A percentile compares a stretch with the other conserved stretches of the same genome.
Conservation (phyloP, 2,797 vertebrate species). For the Discoglossus pictus region DNA sequence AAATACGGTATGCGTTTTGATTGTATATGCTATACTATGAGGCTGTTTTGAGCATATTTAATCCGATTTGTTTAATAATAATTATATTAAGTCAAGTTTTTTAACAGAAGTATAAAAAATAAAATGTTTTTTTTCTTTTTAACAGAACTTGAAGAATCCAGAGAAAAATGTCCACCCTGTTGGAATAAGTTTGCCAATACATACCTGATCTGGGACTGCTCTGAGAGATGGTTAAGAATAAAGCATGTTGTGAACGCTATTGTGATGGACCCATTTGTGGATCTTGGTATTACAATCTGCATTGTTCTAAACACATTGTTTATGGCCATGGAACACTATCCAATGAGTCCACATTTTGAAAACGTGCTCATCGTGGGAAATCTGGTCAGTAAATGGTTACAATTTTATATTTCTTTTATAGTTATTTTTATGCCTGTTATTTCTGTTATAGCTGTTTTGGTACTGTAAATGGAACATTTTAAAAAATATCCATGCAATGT, state of each 20-base stretch:
- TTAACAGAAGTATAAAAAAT: too few relatives aligned
- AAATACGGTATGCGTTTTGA: too few relatives aligned
- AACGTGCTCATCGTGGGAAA: conserved; percentile 81
- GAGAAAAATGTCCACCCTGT: conserved; percentile 88
- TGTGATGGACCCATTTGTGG: conserved; percentile 94
- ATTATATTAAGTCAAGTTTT: too few relatives aligned
- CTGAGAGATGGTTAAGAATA: conserved; percentile 84
- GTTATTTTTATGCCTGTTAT: too few relatives aligned
- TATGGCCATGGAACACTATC: conserved; percentile 96
- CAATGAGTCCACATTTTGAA: conserved; percentile 71
- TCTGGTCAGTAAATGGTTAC: conserved; percentile 81
- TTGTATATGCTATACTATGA: too few relatives aligned
- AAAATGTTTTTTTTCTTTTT: neutral
- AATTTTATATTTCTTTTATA: too few relatives aligned
- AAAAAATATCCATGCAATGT: too few relatives aligned
- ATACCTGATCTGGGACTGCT: conserved; percentile 95
- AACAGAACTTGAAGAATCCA: conserved; percentile 91
- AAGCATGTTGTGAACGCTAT: conserved; percentile 81
- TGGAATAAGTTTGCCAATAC: conserved; percentile 88
- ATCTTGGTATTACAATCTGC: conserved; percentile 92
- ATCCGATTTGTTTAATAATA: too few relatives aligned
- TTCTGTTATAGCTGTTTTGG: too few relatives aligned
- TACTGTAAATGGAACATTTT: conserved; percentile 8
- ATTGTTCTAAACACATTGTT: conserved; percentile 96
- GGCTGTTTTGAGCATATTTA: too few relatives aligned